Evolutionary conservation across 1,140 invertebrate species (phyloP), one percentile per base, ranked within the genome.

Genomic region (Octopus sinensis): DNA sequence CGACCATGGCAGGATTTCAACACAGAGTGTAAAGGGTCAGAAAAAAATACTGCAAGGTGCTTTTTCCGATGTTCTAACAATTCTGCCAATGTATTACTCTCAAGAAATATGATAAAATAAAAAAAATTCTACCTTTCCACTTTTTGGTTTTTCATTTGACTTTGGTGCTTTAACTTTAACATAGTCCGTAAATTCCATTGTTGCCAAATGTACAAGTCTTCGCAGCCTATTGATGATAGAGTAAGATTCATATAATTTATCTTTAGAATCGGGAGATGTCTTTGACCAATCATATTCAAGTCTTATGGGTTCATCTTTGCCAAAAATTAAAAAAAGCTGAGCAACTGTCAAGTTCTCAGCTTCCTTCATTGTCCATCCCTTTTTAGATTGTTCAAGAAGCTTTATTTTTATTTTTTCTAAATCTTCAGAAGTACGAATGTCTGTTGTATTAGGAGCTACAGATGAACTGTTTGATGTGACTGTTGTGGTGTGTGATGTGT

Each of bases 271-370:
- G 30, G 68, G 7, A 73, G 68, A 73, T 17, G 7, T 73, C 68
- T 81, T 80, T 10, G 62, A 91, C 95, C 95, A 97, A 92, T 94
- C 94, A 90, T 97, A 97, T 89, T 96, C 95, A 75, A 97, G 89
- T 83, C 93, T 92, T 43, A 97, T 89, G 90, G 94, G 96, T 0
- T 94, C 94, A 84, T 96, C 94, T 79, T 93, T 92, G 12, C 96
- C 96, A 91, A 96, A 94, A 93, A 96, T 96, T 82, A 97, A 91
- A 91, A 96, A 97, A n/a, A 97, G 89, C 91, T 98, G 95, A 0
- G 96, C 96, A 75, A 97, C 92, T 54, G 95, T 96, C 54, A 97
- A 92, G 53, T 94, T 94, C 23, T 94, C 94, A 6, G 94, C 93
- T 88, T 94, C 94, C 12, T 93, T 91, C 3, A 93, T 86, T 76